Base-by-base conservation (phyloP, 2,797 vertebrate species). In the Darevskia mixta region DNA sequence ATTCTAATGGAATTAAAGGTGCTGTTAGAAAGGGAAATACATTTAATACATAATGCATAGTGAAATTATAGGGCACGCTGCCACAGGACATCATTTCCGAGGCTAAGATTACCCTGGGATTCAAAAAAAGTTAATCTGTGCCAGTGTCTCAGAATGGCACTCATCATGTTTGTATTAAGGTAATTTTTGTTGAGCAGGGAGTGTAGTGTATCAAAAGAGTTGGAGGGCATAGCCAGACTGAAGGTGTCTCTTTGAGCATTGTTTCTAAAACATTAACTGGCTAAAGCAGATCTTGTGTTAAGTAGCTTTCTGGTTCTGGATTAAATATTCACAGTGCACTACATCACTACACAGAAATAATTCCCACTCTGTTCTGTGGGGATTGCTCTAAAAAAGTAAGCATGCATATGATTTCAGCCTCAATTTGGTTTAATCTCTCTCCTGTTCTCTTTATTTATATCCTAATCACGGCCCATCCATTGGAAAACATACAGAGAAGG, bases 41-140 rank as follows among this genome's bases (percentile, higher is more conserved):
- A 4, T 55, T 55, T 55, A 55, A 55, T 55, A 55, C 49, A 55
- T 55, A 55, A 55, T 55, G 13, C 49, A 55, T 55, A 55, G 49
- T 55, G 49, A 55, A 55, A 15, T 55, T 55, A 55, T 55, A 55
- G 49, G 49, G 13, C 49, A 55, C 1, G 49, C 49, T 55, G 49
- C 49, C 49, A 55, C 13, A 3, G 49, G 49, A 55, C 49, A 55
- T 55, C 13, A 55, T 55, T 55, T 55, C 49, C 49, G 4, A 66
- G 4, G 25, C 4, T 1, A 81, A 32, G 17, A 29, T 1, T 77
- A 85, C 79, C 79, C 15, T 13, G 10, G 3, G 77, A 15, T 87
- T 85, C 64, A 91, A 90, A 78, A 11, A 79, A 82, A 86, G 8
- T 61, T 0, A 81, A 41, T 82, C 61, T n/a, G 1, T 71, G 29